These are phyloP conservation scores for Camponotus vicinus DNA, from an alignment of 1,140 invertebrate genomes.

Conservation along the genomic window DNA sequence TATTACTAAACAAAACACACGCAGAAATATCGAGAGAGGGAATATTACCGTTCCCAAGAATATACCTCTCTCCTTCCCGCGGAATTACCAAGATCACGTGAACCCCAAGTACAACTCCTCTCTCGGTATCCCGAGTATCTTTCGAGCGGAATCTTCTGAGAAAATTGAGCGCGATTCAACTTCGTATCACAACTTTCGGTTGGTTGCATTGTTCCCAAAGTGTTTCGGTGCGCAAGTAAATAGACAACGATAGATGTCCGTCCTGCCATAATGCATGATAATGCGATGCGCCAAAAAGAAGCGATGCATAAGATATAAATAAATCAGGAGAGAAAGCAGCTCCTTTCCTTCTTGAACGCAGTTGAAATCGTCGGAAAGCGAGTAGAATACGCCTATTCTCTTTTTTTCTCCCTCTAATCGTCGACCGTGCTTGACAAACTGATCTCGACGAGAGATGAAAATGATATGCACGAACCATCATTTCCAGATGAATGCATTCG, in stretches of 20 bases:
- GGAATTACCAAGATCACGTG: slow-evolving; percentile 19
- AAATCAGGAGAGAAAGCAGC: slow-evolving; percentile 60
- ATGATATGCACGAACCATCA: neutral
- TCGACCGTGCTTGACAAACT: neutral
- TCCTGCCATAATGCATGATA: slow-evolving; percentile 46
- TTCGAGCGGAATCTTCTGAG: neutral
- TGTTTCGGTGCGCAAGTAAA: slow-evolving; percentile 26
- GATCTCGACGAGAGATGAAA: neutral
- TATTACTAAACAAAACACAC: slow-evolving; percentile 49
- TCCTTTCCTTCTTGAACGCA: slow-evolving; percentile 5
- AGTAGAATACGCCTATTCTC: neutral
- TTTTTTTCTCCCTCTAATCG: neutral
- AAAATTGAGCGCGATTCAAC: slow-evolving; percentile 33
- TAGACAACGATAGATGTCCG: slow-evolving; percentile 24
- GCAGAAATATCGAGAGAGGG: neutral
- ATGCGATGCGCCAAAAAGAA: slow-evolving; percentile 49
- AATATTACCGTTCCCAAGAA: slow-evolving; percentile 1
- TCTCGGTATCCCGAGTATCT: neutral
- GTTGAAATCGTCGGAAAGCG: slow-evolving; percentile 12
- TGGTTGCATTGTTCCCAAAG: neutral
- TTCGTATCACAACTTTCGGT: slow-evolving; percentile 33
- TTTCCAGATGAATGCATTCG: neutral
- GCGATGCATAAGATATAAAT: slow-evolving; percentile 56
- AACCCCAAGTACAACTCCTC: neutral
- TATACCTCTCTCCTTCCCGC: neutral